phyloP scores from a whole-genome alignment of 2,113 vertebrate genomes.

The Monopterus albus region DNA sequence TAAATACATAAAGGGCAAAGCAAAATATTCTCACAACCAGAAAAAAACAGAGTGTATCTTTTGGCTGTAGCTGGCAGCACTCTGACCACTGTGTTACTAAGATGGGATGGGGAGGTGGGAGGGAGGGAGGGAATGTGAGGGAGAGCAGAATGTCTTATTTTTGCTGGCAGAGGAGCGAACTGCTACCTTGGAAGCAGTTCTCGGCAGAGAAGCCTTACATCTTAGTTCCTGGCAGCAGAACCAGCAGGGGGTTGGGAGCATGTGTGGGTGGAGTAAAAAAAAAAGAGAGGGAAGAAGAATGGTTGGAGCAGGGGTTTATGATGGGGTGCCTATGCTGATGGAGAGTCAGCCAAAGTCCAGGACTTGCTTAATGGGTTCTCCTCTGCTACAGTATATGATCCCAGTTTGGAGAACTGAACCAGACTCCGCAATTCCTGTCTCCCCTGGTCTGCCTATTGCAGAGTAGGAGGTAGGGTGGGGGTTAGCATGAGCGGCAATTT shows the following conservation, averaged over 20 bases:
- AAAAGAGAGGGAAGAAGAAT: not conserved
- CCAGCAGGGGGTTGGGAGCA: slow-evolving; percentile 50
- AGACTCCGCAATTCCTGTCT: slow-evolving; percentile 80
- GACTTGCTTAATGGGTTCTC: slow-evolving; percentile 79
- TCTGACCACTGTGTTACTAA: slow-evolving; percentile 58
- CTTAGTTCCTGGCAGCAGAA: slow-evolving; percentile 77
- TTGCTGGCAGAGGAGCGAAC: slow-evolving; percentile 78
- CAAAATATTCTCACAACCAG: slow-evolving; percentile 52
- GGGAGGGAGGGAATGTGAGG: slow-evolving; percentile 28
- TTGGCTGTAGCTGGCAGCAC: slow-evolving; percentile 76
- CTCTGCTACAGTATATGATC: slow-evolving; percentile 70
- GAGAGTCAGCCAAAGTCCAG: slow-evolving; percentile 88
- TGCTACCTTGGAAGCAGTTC: slow-evolving; percentile 79
- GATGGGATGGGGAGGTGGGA: slow-evolving; percentile 37
- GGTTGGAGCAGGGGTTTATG: slow-evolving; percentile 27
- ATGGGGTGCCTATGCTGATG: slow-evolving; percentile 64
- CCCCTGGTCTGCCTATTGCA: slow-evolving; percentile 29
- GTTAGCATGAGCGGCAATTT: slow-evolving; percentile 40
- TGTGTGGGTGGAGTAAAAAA: slow-evolving; percentile 57
- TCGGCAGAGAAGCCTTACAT: slow-evolving; percentile 78
- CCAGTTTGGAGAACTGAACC: slow-evolving; percentile 73
- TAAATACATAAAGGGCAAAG: slow-evolving; percentile 48
- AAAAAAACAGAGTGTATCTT: slow-evolving; percentile 71
- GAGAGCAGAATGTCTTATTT: slow-evolving; percentile 79
- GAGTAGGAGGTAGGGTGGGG: too few relatives aligned